These are phyloP conservation scores for Leucoraja ocellata DNA, from an alignment of 2,797 vertebrate genomes.

Conservation along the genomic window DNA sequence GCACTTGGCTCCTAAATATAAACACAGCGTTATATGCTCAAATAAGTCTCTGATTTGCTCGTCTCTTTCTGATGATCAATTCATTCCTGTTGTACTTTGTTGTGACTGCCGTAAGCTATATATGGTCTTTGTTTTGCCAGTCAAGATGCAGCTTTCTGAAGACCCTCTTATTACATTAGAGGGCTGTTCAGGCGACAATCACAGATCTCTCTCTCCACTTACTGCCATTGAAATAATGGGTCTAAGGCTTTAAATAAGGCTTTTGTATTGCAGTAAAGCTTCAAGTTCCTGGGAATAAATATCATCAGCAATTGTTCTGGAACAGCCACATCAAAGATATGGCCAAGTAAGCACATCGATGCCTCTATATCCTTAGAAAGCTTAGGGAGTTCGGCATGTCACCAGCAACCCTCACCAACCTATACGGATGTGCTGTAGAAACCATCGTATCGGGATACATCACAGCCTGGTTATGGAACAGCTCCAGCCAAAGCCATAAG, in stretches of 20 bases:
- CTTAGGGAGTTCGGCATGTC: too few relatives aligned
- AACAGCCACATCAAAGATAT: too few relatives aligned
- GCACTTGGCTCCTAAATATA: constrained; percentile 26
- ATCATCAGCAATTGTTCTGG: too few relatives aligned
- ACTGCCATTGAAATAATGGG: neutral
- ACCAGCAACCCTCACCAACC: too few relatives aligned
- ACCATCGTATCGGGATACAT: too few relatives aligned
- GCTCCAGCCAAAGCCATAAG: too few relatives aligned
- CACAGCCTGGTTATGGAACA: too few relatives aligned
- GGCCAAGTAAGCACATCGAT: too few relatives aligned
- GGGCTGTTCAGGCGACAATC: neutral
- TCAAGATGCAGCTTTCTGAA: neutral
- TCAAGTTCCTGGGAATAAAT: too few relatives aligned
- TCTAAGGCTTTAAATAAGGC: neutral
- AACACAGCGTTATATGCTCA: neutral
- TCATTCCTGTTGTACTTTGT: neutral
- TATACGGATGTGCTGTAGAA: too few relatives aligned
- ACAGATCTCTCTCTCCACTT: neutral
- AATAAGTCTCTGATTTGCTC: neutral
- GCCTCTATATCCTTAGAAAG: too few relatives aligned
- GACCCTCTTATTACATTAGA: neutral
- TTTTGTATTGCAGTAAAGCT: neutral
- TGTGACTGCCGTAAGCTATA: neutral
- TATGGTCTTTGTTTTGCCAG: neutral
- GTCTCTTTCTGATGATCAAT: neutral